These are phyloP conservation scores for Tringa solitaria DNA, from an alignment of 2,113 vertebrate genomes.

Conservation along the genomic window DNA sequence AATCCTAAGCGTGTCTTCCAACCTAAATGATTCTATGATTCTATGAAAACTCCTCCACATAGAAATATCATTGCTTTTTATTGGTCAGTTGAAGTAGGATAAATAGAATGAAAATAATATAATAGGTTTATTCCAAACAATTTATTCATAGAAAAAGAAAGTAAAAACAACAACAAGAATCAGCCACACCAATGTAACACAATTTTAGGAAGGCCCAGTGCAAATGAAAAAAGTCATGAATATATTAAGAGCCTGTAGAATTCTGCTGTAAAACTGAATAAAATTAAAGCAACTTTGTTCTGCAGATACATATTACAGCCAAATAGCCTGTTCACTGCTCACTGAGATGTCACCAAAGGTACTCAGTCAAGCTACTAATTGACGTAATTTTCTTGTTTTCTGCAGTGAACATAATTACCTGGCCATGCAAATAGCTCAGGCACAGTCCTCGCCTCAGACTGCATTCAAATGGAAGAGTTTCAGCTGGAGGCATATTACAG, in stretches of 20 bases:
- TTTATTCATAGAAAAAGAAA: not conserved
- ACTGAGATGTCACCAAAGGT: not conserved
- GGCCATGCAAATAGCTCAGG: not conserved
- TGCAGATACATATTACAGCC: not conserved
- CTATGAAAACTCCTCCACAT: not conserved
- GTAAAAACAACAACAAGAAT: not conserved
- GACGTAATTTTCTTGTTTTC: not conserved
- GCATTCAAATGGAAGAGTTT: not conserved
- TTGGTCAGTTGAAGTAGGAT: not conserved
- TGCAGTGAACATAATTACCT: not conserved
- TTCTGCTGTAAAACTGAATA: not conserved
- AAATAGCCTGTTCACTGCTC: not conserved
- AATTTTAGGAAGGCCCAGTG: not conserved
- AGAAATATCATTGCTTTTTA: not conserved
- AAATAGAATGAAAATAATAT: not conserved
- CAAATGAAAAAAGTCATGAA: not conserved
- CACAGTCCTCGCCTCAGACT: not conserved
- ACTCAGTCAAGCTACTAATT: not conserved
- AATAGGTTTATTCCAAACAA: not conserved
- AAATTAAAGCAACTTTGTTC: not conserved
- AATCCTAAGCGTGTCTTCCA: too few species aligned
- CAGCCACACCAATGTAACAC: not conserved
- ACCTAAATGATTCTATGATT: too few species aligned
- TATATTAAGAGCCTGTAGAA: not conserved
- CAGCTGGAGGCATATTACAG: not conserved